Conservation (phyloP, 2,797 vertebrate genomes). For the Psittacula derbiana region DNA sequence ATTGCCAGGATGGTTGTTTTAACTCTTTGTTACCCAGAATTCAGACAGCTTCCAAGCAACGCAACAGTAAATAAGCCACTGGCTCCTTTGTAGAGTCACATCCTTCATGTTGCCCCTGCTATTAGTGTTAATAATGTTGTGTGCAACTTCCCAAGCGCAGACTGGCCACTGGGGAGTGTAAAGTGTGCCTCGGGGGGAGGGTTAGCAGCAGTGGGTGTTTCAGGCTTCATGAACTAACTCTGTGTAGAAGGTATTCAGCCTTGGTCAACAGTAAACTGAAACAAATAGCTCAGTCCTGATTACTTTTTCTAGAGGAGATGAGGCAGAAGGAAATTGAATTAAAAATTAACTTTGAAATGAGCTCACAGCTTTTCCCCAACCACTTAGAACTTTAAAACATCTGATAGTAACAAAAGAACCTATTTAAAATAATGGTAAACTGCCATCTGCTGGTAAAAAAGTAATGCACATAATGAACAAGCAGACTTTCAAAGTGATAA, state of each 20-base stretch:
- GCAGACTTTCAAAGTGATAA: neutral
- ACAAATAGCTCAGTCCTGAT: neutral
- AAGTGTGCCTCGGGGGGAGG: neutral
- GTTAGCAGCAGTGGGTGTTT: neutral
- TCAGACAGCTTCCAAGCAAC: neutral
- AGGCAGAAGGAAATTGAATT: neutral
- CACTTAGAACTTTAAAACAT: neutral
- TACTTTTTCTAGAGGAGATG: neutral
- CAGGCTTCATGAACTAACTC: neutral
- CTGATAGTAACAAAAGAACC: neutral
- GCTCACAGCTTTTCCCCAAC: neutral
- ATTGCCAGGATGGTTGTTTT: neutral
- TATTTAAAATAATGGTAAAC: slow-evolving; percentile 59
- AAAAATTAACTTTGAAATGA: slow-evolving; percentile 13
- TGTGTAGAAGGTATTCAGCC: neutral
- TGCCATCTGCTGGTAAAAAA: slow-evolving; percentile 76
- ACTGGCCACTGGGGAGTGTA: neutral
- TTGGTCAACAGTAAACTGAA: neutral
- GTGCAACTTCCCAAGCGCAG: neutral
- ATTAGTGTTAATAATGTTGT: neutral
- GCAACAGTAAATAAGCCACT: neutral
- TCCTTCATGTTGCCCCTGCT: neutral
- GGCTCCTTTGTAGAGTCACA: neutral
- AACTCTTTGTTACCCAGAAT: neutral
- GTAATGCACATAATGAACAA: neutral